phyloP scores from a whole-genome alignment of 2,797 vertebrate species.

The Pangasius macronema region DNA sequence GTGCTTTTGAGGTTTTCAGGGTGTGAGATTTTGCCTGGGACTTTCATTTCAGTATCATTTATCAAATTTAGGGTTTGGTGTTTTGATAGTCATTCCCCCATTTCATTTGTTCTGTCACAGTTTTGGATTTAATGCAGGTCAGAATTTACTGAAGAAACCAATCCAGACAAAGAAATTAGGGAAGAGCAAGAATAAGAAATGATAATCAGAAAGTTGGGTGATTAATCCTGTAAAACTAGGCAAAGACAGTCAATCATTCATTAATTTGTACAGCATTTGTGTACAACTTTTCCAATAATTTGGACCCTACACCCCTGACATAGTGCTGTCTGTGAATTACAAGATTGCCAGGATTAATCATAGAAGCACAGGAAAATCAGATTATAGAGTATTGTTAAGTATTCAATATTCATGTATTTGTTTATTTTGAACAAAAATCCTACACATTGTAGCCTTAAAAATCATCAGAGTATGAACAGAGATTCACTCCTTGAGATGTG shows the following conservation, averaged over 20 bases:
- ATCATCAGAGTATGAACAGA: neutral
- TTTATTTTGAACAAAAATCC: neutral
- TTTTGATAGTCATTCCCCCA: neutral
- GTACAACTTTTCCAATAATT: neutral
- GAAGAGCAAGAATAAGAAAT: neutral
- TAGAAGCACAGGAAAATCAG: neutral
- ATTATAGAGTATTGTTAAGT: neutral
- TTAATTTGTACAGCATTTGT: neutral
- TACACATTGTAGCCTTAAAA: neutral
- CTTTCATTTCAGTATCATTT: neutral
- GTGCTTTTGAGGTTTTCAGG: neutral
- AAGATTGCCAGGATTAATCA: neutral
- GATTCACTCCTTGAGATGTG: neutral
- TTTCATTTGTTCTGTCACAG: neutral
- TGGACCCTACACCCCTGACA: neutral
- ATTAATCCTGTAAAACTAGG: neutral
- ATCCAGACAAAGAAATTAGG: neutral
- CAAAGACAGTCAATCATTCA: neutral
- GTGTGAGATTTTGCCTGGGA: neutral
- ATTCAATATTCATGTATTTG: neutral
- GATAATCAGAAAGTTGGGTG: neutral
- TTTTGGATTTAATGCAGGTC: neutral
- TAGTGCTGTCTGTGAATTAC: neutral
- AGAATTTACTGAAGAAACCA: neutral
- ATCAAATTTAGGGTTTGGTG: neutral